phyloP scores from a whole-genome alignment of 1,140 invertebrate genomes.

The Diachasmimorpha longicaudata region DNA sequence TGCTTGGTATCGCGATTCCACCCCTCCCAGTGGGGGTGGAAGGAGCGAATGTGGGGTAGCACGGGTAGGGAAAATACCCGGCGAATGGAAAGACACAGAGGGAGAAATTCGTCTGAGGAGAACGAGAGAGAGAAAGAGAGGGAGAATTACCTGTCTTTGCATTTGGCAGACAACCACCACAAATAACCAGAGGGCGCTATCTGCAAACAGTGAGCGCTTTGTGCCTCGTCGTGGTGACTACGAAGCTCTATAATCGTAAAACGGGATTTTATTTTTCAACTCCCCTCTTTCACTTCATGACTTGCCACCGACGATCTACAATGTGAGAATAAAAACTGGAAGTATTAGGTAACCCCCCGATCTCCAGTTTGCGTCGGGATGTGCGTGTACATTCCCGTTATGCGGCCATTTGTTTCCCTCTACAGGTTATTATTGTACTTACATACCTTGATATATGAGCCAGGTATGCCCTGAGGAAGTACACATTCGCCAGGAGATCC shows the following conservation, averaged over 20 bases:
- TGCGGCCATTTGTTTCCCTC: background rate
- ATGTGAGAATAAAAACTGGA: background rate
- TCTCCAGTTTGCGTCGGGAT: background rate
- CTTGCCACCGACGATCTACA: background rate
- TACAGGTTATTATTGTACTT: background rate
- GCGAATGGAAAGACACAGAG: background rate
- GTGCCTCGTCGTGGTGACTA: conserved; percentile 28
- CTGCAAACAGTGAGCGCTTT: conserved; percentile 37
- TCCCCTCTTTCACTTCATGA: background rate
- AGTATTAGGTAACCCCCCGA: background rate
- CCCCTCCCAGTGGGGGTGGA: no score
- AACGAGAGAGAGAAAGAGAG: background rate
- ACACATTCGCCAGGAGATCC: background rate
- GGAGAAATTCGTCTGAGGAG: background rate
- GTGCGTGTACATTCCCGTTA: background rate
- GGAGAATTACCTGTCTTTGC: conserved; percentile 25
- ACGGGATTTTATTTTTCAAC: conserved; percentile 33
- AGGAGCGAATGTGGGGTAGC: no score
- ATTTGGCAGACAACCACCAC: conserved; percentile 33
- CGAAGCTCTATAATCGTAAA: conserved; percentile 40
- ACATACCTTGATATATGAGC: background rate
- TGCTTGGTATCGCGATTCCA: background rate
- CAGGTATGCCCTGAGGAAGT: background rate
- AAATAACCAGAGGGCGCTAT: conserved; percentile 38
- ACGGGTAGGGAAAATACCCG: background rate